Conservation (phyloP, 2,888 invertebrate genomes). For the Cantharis rustica region DNA sequence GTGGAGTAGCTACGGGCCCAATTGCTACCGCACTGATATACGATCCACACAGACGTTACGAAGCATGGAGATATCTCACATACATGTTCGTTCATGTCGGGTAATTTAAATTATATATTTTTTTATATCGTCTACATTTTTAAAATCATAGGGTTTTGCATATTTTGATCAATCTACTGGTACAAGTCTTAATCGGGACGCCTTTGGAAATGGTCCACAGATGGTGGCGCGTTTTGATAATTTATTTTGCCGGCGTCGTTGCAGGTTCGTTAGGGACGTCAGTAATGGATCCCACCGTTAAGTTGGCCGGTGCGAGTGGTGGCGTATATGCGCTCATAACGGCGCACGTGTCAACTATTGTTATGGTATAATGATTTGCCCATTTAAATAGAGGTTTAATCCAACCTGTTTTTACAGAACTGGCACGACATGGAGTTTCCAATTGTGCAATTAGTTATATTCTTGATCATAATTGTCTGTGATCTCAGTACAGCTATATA, state of each 20-base stretch:
- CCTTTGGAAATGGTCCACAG: slow-evolving; percentile 96
- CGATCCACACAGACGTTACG: slow-evolving; percentile 80
- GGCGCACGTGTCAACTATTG: slow-evolving; percentile 90
- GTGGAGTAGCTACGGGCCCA: slow-evolving; percentile 65
- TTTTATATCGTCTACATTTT: background rate
- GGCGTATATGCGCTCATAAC: slow-evolving; percentile 94
- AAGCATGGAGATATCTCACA: slow-evolving; percentile 91
- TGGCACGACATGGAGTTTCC: slow-evolving; percentile 98
- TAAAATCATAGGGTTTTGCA: slow-evolving; percentile 73
- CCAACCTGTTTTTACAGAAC: slow-evolving; percentile 60
- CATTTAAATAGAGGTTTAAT: background rate
- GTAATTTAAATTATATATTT: slow-evolving; percentile 53
- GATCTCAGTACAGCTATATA: slow-evolving; percentile 93
- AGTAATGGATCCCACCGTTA: slow-evolving; percentile 77
- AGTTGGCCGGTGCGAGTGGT: slow-evolving; percentile 91
- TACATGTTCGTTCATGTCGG: slow-evolving; percentile 98
- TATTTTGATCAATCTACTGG: slow-evolving; percentile 85
- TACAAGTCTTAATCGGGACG: slow-evolving; percentile 90
- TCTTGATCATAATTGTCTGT: slow-evolving; percentile 77
- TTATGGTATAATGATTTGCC: slow-evolving; percentile 66
- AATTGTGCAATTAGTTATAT: slow-evolving; percentile 79
- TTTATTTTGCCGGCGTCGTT: slow-evolving; percentile 83
- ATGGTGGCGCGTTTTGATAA: slow-evolving; percentile 87
- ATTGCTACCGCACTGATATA: slow-evolving; percentile 84
- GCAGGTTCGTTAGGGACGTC: slow-evolving; percentile 86